Percentiles rank a stretch among this genome's conserved stretches.
Conservation (phyloP, 1,140 invertebrate genomes). For the Zaprionus camerounensis region DNA sequence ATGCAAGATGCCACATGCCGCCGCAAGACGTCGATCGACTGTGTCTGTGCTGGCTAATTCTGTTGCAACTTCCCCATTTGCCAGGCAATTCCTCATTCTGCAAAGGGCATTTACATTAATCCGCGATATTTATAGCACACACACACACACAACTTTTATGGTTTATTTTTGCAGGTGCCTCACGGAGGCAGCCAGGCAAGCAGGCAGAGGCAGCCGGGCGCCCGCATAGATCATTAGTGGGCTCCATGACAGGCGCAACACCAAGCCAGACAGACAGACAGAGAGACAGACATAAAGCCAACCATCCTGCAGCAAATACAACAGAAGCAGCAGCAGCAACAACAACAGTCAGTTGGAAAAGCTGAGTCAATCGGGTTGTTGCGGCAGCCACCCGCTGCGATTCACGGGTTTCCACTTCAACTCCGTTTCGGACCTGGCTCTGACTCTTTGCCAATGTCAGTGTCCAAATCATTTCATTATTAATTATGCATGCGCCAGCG, state of each 20-base stretch:
- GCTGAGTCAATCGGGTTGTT: conserved; percentile 44
- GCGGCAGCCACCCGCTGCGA: conserved; percentile 35
- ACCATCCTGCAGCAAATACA: background rate
- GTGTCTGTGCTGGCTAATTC: conserved; percentile 45
- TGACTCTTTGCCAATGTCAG: conserved; percentile 45
- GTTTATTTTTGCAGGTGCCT: conserved; percentile 65
- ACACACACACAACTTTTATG: conserved; percentile 30
- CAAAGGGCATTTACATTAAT: conserved; percentile 67
- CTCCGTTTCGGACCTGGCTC: conserved; percentile 14
- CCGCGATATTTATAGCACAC: conserved; percentile 53
- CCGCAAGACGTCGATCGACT: background rate
- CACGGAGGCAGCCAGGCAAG: background rate
- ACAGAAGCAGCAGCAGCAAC: conserved; percentile 22
- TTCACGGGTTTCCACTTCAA: conserved; percentile 15
- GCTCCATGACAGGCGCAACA: conserved; percentile 47
- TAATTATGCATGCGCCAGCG: conserved; percentile 57
- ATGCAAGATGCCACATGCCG: conserved; percentile 22
- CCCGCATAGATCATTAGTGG: conserved; percentile 62
- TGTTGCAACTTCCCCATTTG: conserved; percentile 52
- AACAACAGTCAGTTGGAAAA: conserved; percentile 33
- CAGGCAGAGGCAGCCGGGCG: conserved; percentile 35
- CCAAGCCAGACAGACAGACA: background rate
- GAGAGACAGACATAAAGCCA: conserved; percentile 8
- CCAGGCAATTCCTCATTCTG: conserved; percentile 62
- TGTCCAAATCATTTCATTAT: conserved; percentile 51